phyloP scores from a whole-genome alignment of 2,797 vertebrate genomes.

The Lutjanus campechanus region DNA sequence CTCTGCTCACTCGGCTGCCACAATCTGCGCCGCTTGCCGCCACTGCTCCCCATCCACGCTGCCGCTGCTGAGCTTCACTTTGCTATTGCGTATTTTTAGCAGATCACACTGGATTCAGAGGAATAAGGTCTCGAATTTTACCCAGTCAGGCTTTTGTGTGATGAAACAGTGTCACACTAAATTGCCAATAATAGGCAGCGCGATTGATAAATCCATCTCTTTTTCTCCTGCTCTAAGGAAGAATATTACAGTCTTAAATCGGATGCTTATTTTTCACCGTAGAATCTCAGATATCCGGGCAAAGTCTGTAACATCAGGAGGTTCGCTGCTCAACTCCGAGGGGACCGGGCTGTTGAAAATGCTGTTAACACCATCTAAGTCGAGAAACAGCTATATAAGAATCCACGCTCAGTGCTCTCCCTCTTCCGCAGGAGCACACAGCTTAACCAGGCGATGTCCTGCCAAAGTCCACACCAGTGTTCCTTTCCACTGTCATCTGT shows the following conservation, averaged over 20 bases:
- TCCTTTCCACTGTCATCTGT: conserved; percentile 96
- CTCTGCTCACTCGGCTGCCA: conserved; percentile 69
- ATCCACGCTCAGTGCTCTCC: conserved; percentile 39
- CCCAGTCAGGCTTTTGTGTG: conserved; percentile 65
- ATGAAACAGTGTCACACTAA: conserved; percentile 50
- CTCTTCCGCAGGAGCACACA: conserved; percentile 65
- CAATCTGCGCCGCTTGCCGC: conserved; percentile 52
- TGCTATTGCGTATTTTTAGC: conserved; percentile 78
- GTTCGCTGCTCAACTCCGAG: conserved; percentile 39
- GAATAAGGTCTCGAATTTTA: conserved; percentile 59
- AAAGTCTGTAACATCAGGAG: conserved; percentile 52
- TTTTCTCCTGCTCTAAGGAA: conserved; percentile 17
- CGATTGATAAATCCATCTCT: conserved; percentile 38
- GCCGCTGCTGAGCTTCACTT: conserved; percentile 49
- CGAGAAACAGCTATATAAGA: conserved; percentile 51
- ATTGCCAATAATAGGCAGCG: conserved; percentile 39
- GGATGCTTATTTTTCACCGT: conserved; percentile 43
- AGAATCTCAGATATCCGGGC: conserved; percentile 39
- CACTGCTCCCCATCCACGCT: conserved; percentile 48
- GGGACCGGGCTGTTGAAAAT: conserved; percentile 63
- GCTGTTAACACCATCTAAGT: conserved; percentile 64
- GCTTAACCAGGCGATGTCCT: conserved; percentile 83
- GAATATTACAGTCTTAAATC: conserved; percentile 36
- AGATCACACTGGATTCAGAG: conserved; percentile 71
- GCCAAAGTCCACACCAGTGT: conserved; percentile 93